Base-by-base conservation (phyloP, 2,113 vertebrate genomes). In the Vidua macroura region DNA sequence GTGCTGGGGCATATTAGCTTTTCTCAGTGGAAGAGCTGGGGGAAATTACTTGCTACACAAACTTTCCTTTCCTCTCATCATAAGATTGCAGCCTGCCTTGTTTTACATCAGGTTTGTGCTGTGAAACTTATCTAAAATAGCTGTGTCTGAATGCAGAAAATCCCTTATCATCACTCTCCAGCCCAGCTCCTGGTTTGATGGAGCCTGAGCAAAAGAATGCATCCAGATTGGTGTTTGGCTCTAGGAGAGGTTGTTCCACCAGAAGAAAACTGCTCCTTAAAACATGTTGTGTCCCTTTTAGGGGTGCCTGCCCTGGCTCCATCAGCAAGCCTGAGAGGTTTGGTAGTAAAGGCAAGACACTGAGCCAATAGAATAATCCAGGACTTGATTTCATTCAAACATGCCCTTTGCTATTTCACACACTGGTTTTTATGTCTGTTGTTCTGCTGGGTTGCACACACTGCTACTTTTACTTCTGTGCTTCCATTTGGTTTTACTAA, bases 221-320 rank as follows among this genome's bases (percentile, higher is more conserved):
- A 1, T 41, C 63, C 25, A n/a, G 46, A 25, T 13, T 86, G 43
- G 15, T 46, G 15, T 20, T 37, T 51, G 43, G 6, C 20, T 70
- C 9, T 24, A 83, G 15, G 15, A 69, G 10, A 69, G 4, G 12
- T 46, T 2, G 0, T 79, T 85, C 10, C 41, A 19, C 31, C 3
- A 2, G 46, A 44, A 69, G 22, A 62, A 80, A 80, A 58, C 24
- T 69, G 10, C 11, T 66, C 28, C 76, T 58, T 37, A 44, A 83
- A 79, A 31, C 25, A 58, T 10, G 8, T 3, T 10, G 12, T 66
- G n/a, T 0, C 2, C 15, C 15, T 3, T 1, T 2, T 1, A 68
- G 5, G 16, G 7, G 6, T 48, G 21, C 43, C 20, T 92, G 15
- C 28, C 49, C 21, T 4, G 0, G 18, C 6, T 69, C 30, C 28